These are phyloP conservation scores for Latrodectus elegans DNA, from an alignment of 2,888 invertebrate species.

Conservation along the genomic window DNA sequence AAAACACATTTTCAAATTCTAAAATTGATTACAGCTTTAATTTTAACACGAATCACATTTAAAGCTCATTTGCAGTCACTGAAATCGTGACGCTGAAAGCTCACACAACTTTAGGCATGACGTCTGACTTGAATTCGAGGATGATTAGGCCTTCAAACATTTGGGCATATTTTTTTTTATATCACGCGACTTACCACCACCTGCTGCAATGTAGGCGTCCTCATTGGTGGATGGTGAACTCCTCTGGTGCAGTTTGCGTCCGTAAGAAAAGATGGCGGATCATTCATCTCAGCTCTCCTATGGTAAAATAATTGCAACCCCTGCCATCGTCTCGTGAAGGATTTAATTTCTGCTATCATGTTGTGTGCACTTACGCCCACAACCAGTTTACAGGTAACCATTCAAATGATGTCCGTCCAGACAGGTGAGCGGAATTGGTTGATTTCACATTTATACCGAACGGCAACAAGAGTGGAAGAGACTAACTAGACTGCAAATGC, in stretches of 20 bases:
- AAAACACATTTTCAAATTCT: too few species aligned
- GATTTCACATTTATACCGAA: background rate
- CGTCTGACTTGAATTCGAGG: slow-evolving; percentile 44
- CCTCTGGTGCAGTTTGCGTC: background rate
- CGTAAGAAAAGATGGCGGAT: slow-evolving; percentile 11
- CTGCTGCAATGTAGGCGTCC: slow-evolving; percentile 55
- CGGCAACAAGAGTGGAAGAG: too few species aligned
- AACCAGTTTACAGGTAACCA: background rate
- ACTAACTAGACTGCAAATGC: too few species aligned
- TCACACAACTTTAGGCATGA: slow-evolving; percentile 6
- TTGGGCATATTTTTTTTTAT: slow-evolving; percentile 9
- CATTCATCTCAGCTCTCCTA: slow-evolving; percentile 48
- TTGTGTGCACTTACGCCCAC: slow-evolving; percentile 29
- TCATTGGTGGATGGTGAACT: slow-evolving; percentile 9
- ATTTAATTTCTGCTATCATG: slow-evolving; percentile 41
- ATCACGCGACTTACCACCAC: slow-evolving; percentile 48
- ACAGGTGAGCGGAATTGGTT: background rate
- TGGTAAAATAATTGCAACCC: slow-evolving; percentile 46
- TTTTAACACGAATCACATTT: too few species aligned
- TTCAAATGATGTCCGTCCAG: background rate
- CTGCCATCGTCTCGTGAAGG: slow-evolving; percentile 27
- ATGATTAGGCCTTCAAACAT: slow-evolving; percentile 36
- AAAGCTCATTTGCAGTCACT: too few species aligned
- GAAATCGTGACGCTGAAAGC: too few species aligned
- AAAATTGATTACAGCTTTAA: too few species aligned